Percentiles rank a stretch among this genome's conserved stretches.
phyloP scores from a whole-genome alignment of 1,140 invertebrate genomes.

The Thereuonema tuberculata region DNA sequence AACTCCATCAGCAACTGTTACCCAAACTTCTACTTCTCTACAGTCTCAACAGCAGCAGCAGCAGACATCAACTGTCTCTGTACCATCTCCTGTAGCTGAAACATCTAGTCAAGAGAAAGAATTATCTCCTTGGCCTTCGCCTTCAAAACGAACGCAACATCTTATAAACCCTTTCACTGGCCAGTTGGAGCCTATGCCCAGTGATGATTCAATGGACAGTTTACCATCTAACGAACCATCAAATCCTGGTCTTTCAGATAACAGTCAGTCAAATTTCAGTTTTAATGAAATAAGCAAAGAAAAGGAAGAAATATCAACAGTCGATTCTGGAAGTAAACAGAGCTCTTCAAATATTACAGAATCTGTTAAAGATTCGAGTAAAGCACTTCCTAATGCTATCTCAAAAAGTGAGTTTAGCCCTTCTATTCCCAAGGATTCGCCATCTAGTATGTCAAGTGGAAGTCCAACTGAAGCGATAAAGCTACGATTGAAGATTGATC shows the following conservation, averaged over 20 bases:
- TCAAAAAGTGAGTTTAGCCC: conserved; percentile 15
- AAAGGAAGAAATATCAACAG: neutral
- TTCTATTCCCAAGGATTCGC: conserved; percentile 4
- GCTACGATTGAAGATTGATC: conserved; percentile 59
- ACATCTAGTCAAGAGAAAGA: conserved; percentile 17
- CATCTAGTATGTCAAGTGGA: conserved; percentile 23
- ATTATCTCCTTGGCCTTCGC: conserved; percentile 19
- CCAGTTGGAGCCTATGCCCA: conserved; percentile 62
- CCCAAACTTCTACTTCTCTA: neutral
- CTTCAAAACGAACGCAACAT: conserved; percentile 47
- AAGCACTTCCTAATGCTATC: neutral
- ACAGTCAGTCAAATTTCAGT: too few relatives aligned
- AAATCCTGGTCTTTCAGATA: neutral
- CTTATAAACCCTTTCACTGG: conserved; percentile 78
- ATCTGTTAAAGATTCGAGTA: neutral
- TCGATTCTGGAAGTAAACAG: neutral
- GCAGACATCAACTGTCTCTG: conserved; percentile 9
- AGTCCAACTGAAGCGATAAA: conserved; percentile 61
- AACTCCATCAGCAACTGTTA: conserved; percentile 21
- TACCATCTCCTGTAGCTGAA: neutral
- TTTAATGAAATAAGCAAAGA: too few relatives aligned
- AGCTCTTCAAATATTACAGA: too few relatives aligned
- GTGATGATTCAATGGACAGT: conserved; percentile 20
- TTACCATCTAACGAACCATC: neutral
- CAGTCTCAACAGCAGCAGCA: conserved; percentile 12